These are phyloP conservation scores for Tryphoninae sp. DNA, from an alignment of 2,888 invertebrate genomes.

Conservation along the genomic window DNA sequence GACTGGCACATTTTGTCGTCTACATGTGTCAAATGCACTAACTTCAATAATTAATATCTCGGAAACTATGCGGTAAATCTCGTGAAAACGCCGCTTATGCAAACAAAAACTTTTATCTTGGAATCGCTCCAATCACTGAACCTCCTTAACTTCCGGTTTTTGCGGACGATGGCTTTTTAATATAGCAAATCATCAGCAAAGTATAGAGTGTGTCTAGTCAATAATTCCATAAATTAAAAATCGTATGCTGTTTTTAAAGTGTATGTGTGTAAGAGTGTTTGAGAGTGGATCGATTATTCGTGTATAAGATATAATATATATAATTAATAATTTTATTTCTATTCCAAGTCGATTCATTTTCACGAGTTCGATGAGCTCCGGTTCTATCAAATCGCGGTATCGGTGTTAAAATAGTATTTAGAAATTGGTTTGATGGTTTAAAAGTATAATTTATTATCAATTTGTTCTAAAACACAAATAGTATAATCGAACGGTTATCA, in stretches of 20 bases:
- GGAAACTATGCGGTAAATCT: no score
- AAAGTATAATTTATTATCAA: conserved; percentile 63
- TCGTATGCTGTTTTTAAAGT: conserved; percentile 48
- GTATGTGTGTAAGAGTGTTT: conserved; percentile 58
- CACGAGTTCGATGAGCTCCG: not conserved
- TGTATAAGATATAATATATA: conserved; percentile 46
- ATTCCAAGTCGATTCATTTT: not conserved
- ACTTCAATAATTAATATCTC: no score
- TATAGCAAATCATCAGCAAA: conserved; percentile 46
- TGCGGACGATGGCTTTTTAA: conserved; percentile 16
- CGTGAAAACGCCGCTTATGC: no score
- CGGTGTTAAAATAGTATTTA: conserved; percentile 12
- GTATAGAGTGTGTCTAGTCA: conserved; percentile 66
- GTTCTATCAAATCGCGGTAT: not conserved
- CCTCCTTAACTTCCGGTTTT: not conserved
- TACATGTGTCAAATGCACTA: no score
- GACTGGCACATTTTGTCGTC: no score
- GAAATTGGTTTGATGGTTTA: conserved; percentile 47
- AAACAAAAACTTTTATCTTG: no score
- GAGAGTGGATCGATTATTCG: conserved; percentile 49
- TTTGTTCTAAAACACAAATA: conserved; percentile 49
- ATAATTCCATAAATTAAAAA: conserved; percentile 54
- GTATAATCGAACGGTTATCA: conserved; percentile 57
- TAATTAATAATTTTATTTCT: conserved; percentile 5
- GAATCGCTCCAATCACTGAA: no score